Base-by-base conservation (phyloP, 2,888 invertebrate genomes). In the Xiphydria camelus region DNA sequence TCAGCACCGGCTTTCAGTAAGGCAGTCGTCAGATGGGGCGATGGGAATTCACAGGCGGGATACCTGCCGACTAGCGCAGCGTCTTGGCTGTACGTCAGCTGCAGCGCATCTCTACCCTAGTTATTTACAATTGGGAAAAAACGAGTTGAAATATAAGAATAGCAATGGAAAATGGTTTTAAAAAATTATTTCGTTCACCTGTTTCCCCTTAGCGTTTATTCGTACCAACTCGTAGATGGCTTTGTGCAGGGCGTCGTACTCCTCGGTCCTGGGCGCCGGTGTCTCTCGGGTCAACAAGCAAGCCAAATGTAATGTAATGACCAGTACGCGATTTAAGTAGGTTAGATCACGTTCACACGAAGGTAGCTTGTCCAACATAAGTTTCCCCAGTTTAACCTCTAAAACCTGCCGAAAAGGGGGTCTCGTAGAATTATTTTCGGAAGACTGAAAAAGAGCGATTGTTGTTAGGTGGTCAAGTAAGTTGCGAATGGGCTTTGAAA, bases 231-330 rank as follows among this genome's bases (percentile, higher is more conserved):
- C 80, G 70, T 90, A 92, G 33, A 92, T 83, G 14, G 86, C 83
- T 71, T 81, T 81, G 69, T 89, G 85, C 48, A 93, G 85, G 53
- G 80, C 76, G 34, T 76, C 73, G 26, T 81, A 78, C 44, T 82
- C 78, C 1, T 80, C 78, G 12, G 76, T 77, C 2, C 76, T 79
- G 0, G 82, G 80, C 40, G 84, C 81, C 1, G 77, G 73, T 39
- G 74, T 69, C 20, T 75, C 67, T 20, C 84, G 80, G 6, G 89
- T 87, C 70, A 91, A 78, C 38, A 93, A 76, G 60, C 88, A 89
- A 4, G 89, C 89, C 48, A 93, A 78, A 70, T 94, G 93, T 59
- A 95, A 78, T 2, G 91, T 87, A 63, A 94, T 91, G 35, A 93
- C 87, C 55, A 94, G 79, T 38, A 93, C 89, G 56, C 93, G 83